Percentiles rank a stretch among this genome's conserved stretches.
Evolutionary conservation across 92 coral and sea anemone genomes (phyloP).

Genomic region (Heteractis magnifica): DNA sequence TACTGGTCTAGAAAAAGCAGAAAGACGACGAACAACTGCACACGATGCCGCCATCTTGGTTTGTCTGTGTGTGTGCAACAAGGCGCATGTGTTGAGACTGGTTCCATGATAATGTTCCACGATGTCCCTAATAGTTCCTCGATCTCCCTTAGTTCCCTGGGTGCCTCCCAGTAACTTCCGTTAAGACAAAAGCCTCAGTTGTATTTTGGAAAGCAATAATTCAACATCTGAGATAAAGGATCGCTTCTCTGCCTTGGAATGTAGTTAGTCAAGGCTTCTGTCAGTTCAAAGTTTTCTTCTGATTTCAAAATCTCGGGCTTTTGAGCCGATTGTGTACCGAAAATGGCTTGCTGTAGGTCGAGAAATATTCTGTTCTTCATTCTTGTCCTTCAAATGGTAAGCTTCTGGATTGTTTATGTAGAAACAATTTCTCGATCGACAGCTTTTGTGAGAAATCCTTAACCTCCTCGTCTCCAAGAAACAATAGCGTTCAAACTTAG

Average conservation of each 20-base stretch:
- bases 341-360: constrained; percentile 69
- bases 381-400: constrained; percentile 77
- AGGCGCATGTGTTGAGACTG: constrained; percentile 16
- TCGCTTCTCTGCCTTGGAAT: constrained; percentile 26
- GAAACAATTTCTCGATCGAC: background rate
- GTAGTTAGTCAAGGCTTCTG: constrained; percentile 6
- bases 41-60: constrained; percentile 85
- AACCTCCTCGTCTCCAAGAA: constrained; percentile 7
- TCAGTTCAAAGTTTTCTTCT: background rate
- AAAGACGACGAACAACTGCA: constrained; percentile 35
- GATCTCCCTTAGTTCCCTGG: constrained; percentile 19
- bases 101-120: background rate
- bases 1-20: constrained; percentile 44
- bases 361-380: constrained; percentile 69
- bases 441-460: background rate
- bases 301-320: background rate
- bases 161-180: constrained; percentile 28
- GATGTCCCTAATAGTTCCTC: constrained; percentile 6
- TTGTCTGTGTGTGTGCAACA: background rate
- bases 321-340: background rate
- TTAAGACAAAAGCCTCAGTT: constrained; percentile 4
- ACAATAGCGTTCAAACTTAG: background rate
- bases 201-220: background rate
- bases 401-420: background rate
- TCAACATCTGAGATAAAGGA: constrained; percentile 16